phyloP scores from a whole-genome alignment of 2,888 invertebrate species.

The Sesia bembeciformis region DNA sequence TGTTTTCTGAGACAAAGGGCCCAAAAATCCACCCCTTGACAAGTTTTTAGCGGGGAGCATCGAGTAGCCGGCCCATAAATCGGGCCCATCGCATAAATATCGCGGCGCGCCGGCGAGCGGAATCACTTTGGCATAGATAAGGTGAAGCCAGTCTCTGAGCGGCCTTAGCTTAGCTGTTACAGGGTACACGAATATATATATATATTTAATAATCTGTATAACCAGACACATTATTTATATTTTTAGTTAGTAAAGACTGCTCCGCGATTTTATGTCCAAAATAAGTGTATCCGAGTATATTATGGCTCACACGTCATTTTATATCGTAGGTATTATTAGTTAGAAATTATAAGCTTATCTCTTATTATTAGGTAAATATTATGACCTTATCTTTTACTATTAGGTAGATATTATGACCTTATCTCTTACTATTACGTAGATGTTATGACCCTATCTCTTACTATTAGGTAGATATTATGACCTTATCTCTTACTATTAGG shows the following conservation, averaged over 20 bases:
- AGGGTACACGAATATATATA: conserved; percentile 8
- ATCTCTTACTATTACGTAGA: too few species aligned
- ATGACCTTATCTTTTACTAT: too few species aligned
- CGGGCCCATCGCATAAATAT: conserved; percentile 36
- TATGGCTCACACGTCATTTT: too few species aligned
- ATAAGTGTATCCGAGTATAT: not conserved
- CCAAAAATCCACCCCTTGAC: not conserved
- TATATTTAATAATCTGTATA: too few species aligned
- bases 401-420: too few species aligned
- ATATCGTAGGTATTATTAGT: too few species aligned
- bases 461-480: too few species aligned
- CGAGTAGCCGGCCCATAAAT: conserved; percentile 26
- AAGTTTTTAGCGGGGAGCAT: conserved; percentile 1
- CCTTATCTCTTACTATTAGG: too few species aligned
- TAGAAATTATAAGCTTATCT: too few species aligned
- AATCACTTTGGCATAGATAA: conserved; percentile 51
- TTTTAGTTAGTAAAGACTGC: not conserved
- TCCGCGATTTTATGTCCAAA: conserved; percentile 6
- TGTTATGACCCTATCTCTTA: too few species aligned
- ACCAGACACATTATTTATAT: not conserved
- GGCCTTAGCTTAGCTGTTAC: conserved; percentile 14
- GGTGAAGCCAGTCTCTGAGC: conserved; percentile 30
- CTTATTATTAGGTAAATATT: too few species aligned
- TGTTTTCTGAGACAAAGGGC: too few species aligned
- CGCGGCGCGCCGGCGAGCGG: conserved; percentile 24